phyloP scores from a whole-genome alignment of 2,797 vertebrate species.

The Propithecus perrieri region DNA sequence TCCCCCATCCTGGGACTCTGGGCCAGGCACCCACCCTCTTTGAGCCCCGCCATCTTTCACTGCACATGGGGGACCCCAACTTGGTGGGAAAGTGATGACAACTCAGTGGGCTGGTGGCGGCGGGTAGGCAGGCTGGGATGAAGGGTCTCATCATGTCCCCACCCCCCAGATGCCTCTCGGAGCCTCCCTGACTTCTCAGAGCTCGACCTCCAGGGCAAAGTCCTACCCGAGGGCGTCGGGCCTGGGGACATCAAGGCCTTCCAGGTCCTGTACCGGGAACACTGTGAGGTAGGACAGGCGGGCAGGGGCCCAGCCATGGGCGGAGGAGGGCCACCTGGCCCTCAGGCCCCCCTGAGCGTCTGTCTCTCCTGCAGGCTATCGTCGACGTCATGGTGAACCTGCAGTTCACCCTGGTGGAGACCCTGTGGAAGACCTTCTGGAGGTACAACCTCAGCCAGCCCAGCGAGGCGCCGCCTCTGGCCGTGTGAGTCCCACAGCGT shows the following conservation, averaged over 20 bases:
- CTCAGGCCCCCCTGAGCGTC: not conserved
- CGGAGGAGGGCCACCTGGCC: not conserved
- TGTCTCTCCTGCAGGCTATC: constrained; percentile 87
- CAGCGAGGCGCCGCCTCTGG: constrained; percentile 86
- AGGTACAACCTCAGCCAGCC: constrained; percentile 92
- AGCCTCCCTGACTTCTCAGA: constrained; percentile 91
- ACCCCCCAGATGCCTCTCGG: constrained; percentile 88
- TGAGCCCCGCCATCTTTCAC: not conserved
- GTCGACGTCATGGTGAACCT: constrained; percentile 96
- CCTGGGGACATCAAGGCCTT: constrained; percentile 91
- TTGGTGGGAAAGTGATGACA: not conserved
- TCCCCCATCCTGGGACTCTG: not conserved
- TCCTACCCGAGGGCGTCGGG: constrained; percentile 90
- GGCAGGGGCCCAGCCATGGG: not conserved
- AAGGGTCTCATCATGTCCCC: not conserved
- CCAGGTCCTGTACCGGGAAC: constrained; percentile 94
- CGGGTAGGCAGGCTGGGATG: no score
- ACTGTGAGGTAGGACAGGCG: constrained; percentile 91
- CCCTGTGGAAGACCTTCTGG: constrained; percentile 97
- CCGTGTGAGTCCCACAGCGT: constrained; percentile 85
- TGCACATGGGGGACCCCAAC: not conserved
- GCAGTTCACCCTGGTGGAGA: constrained; percentile 95
- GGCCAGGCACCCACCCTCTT: not conserved
- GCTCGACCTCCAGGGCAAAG: constrained; percentile 88
- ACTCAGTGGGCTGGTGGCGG: not conserved